Conservation (phyloP, 2,888 invertebrate genomes). For the Anaspis maculata region DNA sequence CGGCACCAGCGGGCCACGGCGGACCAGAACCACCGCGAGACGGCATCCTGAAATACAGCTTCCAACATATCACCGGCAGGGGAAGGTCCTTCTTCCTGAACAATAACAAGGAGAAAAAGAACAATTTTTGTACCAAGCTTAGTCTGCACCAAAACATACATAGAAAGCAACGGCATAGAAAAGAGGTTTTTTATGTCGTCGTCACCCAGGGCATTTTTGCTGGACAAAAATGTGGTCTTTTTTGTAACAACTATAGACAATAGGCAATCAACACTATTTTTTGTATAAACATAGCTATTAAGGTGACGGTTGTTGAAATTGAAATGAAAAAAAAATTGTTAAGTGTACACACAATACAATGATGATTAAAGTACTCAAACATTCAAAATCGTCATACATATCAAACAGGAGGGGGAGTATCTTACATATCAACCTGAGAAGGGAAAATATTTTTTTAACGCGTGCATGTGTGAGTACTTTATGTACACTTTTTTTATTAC, state of each 20-base stretch:
- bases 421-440: conserved; percentile 3
- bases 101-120: too few species aligned
- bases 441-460: conserved; percentile 6
- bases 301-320: conserved; percentile 2
- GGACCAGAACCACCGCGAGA: conserved; percentile 30
- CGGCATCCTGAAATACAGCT: conserved; percentile 19
- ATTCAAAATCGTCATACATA: background rate
- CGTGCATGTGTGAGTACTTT: conserved; percentile 10
- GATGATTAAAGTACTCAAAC: conserved; percentile 1
- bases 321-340: too few species aligned
- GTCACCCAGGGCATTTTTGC: too few species aligned
- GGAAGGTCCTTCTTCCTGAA: too few species aligned
- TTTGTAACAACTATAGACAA: conserved; percentile 23
- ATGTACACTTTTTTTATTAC: conserved; percentile 11
- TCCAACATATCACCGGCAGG: too few species aligned
- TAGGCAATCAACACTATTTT: conserved; percentile 20
- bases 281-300: conserved; percentile 19
- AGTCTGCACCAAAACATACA: too few species aligned
- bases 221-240: conserved; percentile 29
- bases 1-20: conserved; percentile 38
- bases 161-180: too few species aligned
- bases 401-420: background rate
- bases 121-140: too few species aligned
- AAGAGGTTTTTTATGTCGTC: too few species aligned
- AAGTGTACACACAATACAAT: conserved; percentile 5